Percentiles rank a stretch among this genome's conserved stretches.
These are phyloP conservation scores for Nephrocerus scutellatus DNA, from an alignment of 2,888 invertebrate species.

Conservation along the genomic window DNA sequence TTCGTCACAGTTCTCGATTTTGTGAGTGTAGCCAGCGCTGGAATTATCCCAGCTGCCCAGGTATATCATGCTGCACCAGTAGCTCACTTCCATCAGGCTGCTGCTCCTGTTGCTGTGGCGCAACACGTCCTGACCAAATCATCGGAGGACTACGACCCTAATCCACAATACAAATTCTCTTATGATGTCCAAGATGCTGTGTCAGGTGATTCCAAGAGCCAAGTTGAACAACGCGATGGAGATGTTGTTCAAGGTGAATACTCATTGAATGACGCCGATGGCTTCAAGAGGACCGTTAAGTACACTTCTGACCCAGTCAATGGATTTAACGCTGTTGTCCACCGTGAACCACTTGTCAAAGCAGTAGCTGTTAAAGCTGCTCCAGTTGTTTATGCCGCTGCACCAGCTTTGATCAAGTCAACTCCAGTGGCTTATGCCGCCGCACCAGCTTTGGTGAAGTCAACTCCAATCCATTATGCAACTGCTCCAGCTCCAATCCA, in stretches of 20 bases:
- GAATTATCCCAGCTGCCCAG: slow-evolving; percentile 30
- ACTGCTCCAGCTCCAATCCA: slow-evolving; percentile 22
- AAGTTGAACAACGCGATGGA: slow-evolving; percentile 46
- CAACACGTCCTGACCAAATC: slow-evolving; percentile 14
- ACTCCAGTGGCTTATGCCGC: slow-evolving; percentile 31
- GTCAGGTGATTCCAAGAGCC: slow-evolving; percentile 47
- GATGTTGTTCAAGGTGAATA: slow-evolving; percentile 47
- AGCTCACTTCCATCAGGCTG: no score
- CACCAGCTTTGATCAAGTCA: slow-evolving; percentile 19
- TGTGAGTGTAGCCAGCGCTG: slow-evolving; percentile 38
- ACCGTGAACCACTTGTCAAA: slow-evolving; percentile 34
- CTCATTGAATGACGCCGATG: slow-evolving; percentile 47
- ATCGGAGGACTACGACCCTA: slow-evolving; percentile 24
- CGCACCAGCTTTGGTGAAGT: slow-evolving; percentile 25
- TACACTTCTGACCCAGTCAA: slow-evolving; percentile 39
- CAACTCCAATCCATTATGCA: no score
- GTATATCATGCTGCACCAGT: slow-evolving; percentile 32
- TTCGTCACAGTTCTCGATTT: slow-evolving; percentile 38
- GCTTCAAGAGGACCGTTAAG: slow-evolving; percentile 40
- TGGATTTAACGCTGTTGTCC: slow-evolving; percentile 43
- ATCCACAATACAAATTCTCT: slow-evolving; percentile 32
- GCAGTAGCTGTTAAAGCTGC: slow-evolving; percentile 31
- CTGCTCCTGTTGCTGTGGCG: slow-evolving; percentile 30
- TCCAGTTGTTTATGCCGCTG: slow-evolving; percentile 26
- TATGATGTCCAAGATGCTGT: slow-evolving; percentile 42